These are phyloP conservation scores for Leistus spinibarbis DNA, from an alignment of 2,888 invertebrate genomes.

Conservation along the genomic window DNA sequence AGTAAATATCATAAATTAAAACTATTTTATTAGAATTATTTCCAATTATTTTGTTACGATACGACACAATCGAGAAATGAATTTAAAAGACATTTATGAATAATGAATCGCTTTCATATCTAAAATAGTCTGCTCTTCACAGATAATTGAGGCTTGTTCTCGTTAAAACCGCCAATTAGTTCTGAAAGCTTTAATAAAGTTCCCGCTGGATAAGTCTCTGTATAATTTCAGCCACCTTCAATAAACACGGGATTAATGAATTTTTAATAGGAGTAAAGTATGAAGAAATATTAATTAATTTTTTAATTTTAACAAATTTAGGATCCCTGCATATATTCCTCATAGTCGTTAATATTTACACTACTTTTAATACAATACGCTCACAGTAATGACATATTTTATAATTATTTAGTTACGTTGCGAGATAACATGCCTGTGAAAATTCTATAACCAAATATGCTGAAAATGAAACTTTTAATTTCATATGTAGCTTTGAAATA, in stretches of 20 bases:
- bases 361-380: too few species aligned
- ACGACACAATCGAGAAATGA: background rate
- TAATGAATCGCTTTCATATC: background rate
- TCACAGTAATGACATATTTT: too few species aligned
- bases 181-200: conserved; percentile 11
- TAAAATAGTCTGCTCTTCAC: background rate
- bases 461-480: too few species aligned
- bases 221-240: conserved; percentile 9
- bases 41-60: background rate
- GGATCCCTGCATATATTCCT: background rate
- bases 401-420: too few species aligned
- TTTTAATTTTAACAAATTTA: background rate
- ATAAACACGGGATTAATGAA: conserved; percentile 9
- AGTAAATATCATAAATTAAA: too few species aligned
- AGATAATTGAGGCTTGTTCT: conserved; percentile 1
- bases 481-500: too few species aligned
- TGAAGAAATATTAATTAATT: background rate
- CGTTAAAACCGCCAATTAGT: conserved; percentile 9
- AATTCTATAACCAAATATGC: too few species aligned
- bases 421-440: too few species aligned
- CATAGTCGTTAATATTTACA: background rate
- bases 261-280: conserved; percentile 5
- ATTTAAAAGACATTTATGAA: conserved; percentile 11
- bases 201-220: background rate
- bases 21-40: too few species aligned